phyloP scores from a whole-genome alignment of 2,888 invertebrate genomes.

The Glomeris marginata region DNA sequence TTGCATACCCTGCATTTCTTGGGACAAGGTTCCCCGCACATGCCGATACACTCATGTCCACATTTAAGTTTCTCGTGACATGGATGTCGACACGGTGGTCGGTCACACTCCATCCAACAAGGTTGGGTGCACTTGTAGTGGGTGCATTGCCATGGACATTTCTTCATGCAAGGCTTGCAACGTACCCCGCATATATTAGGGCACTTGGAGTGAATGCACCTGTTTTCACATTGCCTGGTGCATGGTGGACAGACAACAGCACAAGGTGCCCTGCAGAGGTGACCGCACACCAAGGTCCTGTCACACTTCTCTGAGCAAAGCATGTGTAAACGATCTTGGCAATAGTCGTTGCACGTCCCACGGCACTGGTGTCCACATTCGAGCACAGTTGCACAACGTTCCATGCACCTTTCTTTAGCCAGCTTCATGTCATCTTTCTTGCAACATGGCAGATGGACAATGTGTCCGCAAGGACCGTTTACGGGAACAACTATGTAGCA shows the following conservation, averaged over 20 bases:
- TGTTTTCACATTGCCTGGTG: conserved; percentile 24
- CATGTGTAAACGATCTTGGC: conserved; percentile 27
- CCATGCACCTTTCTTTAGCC: conserved; percentile 17
- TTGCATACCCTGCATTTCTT: conserved; percentile 16
- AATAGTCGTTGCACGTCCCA: conserved; percentile 29
- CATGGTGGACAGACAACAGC: conserved; percentile 29
- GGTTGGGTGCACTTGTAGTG: conserved; percentile 25
- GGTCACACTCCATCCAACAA: conserved; percentile 29
- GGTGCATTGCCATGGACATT: conserved; percentile 26
- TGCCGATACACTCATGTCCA: conserved; percentile 28
- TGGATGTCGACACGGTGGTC: conserved; percentile 23
- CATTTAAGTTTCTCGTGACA: conserved; percentile 26
- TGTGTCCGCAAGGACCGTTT: conserved; percentile 16
- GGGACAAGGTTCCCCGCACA: conserved; percentile 33
- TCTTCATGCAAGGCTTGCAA: conserved; percentile 26
- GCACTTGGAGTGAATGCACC: conserved; percentile 26
- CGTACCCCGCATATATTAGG: conserved; percentile 22
- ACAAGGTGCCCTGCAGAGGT: conserved; percentile 28
- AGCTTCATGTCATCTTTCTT: background rate
- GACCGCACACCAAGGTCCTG: conserved; percentile 27
- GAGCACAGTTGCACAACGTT: conserved; percentile 20
- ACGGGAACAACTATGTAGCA: no score
- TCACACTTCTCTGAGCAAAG: conserved; percentile 26
- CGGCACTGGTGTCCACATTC: conserved; percentile 25
- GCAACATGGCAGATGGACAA: conserved; percentile 7